These are phyloP conservation scores for Philhelius pedissequus DNA, from an alignment of 2,888 invertebrate species.

Conservation along the genomic window DNA sequence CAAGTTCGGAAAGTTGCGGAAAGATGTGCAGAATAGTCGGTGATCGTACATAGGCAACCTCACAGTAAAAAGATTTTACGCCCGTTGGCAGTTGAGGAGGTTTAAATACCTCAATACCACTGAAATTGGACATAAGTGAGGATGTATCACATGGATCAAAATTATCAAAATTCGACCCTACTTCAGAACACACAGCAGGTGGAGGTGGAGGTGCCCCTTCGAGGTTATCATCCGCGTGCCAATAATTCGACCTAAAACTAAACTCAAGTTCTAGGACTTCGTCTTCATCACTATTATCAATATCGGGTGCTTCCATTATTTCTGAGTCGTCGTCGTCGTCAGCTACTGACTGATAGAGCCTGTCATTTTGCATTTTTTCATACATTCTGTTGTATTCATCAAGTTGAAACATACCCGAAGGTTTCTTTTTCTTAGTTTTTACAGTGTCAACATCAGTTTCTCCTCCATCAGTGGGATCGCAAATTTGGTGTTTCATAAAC, in stretches of 20 bases:
- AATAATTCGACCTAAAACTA: slow-evolving; percentile 70
- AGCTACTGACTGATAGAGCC: slow-evolving; percentile 72
- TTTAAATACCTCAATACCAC: slow-evolving; percentile 71
- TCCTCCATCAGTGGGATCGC: not conserved
- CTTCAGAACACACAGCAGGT: slow-evolving; percentile 64
- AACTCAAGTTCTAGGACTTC: slow-evolving; percentile 69
- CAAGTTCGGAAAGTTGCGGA: slow-evolving; percentile 76
- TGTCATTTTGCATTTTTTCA: slow-evolving; percentile 74
- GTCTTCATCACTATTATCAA: slow-evolving; percentile 74
- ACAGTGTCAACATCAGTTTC: slow-evolving; percentile 35
- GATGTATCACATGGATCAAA: slow-evolving; percentile 75
- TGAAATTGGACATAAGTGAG: slow-evolving; percentile 72
- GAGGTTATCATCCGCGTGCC: slow-evolving; percentile 61
- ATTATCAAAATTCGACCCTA: slow-evolving; percentile 53
- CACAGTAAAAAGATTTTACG: slow-evolving; percentile 73
- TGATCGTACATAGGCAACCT: slow-evolving; percentile 72
- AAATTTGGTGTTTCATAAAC: slow-evolving; percentile 37
- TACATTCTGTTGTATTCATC: slow-evolving; percentile 71
- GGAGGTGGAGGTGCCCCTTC: slow-evolving; percentile 10
- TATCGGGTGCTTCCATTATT: slow-evolving; percentile 76
- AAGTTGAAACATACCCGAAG: slow-evolving; percentile 68
- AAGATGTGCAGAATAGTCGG: slow-evolving; percentile 73
- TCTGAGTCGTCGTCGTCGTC: slow-evolving; percentile 70
- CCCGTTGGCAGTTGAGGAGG: slow-evolving; percentile 72
- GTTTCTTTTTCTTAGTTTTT: slow-evolving; percentile 61